phyloP scores from a whole-genome alignment of 2,888 invertebrate species.

The Auanema sp. region DNA sequence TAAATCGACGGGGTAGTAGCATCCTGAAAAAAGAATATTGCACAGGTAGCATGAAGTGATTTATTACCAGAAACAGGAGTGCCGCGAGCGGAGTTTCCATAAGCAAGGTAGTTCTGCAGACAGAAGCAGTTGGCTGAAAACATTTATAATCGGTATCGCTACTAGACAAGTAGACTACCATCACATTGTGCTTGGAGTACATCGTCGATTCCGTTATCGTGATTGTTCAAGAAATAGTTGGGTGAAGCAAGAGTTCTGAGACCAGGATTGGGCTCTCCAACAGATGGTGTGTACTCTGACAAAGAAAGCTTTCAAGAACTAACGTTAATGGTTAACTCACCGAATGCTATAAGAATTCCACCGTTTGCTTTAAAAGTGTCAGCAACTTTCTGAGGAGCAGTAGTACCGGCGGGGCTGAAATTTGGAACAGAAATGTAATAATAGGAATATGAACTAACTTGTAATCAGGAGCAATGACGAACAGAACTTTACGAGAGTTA shows the following conservation, averaged over 20 bases:
- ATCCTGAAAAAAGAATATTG: background rate
- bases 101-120: background rate
- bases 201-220: background rate
- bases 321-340: background rate
- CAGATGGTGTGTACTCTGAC: background rate
- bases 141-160: background rate
- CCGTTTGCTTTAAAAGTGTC: background rate
- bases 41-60: background rate
- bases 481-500: no score
- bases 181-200: background rate
- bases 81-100: background rate
- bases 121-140: slow-evolving; percentile 8
- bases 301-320: background rate
- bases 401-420: background rate
- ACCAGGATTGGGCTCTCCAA: background rate
- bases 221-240: background rate
- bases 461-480: no score
- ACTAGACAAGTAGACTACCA: background rate
- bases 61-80: background rate
- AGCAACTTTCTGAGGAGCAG: background rate
- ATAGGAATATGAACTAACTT: no score
- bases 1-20: slow-evolving; percentile 1
- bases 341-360: background rate
- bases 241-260: background rate
- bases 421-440: no score